Percentiles rank a stretch among this genome's conserved stretches.
Conservation (phyloP, 2,888 invertebrate genomes). For the Arctia plantaginis region DNA sequence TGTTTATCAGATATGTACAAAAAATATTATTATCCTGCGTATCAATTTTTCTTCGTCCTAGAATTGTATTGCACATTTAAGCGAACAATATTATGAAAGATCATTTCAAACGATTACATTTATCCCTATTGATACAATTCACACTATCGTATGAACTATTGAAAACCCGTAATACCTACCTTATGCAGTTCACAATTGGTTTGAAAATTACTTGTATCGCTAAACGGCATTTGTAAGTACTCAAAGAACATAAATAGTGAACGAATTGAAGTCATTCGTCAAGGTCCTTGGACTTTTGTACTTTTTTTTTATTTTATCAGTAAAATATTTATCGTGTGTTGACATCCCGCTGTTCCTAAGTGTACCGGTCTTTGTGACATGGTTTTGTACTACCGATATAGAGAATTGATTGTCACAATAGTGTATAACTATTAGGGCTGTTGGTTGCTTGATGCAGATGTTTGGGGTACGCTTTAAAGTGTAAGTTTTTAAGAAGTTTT, state of each 20-base stretch:
- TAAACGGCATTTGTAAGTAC: slow-evolving; percentile 9
- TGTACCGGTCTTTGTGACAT: slow-evolving; percentile 30
- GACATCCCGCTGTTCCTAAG: slow-evolving; percentile 43
- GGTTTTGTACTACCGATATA: slow-evolving; percentile 26
- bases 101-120: slow-evolving; percentile 79
- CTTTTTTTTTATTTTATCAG: slow-evolving; percentile 55
- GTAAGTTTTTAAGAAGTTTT: not conserved
- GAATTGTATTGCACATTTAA: slow-evolving; percentile 56
- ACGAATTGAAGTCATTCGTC: slow-evolving; percentile 75
- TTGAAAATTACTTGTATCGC: not conserved
- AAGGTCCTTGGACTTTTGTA: slow-evolving; percentile 69
- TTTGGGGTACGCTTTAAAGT: slow-evolving; percentile 13
- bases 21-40: not conserved
- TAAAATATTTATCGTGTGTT: slow-evolving; percentile 55
- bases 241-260: slow-evolving; percentile 56
- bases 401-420: slow-evolving; percentile 38
- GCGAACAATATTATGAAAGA: slow-evolving; percentile 76
- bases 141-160: slow-evolving; percentile 56
- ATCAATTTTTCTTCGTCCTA: not conserved
- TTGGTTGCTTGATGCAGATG: slow-evolving; percentile 32
- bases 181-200: accelerated
- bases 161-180: slow-evolving; percentile 6
- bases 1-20: not conserved
- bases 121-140: slow-evolving; percentile 65
- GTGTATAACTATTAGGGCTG: slow-evolving; percentile 24